Conservation (phyloP, 2,888 invertebrate species). For the Microctonus aethiopoides region DNA sequence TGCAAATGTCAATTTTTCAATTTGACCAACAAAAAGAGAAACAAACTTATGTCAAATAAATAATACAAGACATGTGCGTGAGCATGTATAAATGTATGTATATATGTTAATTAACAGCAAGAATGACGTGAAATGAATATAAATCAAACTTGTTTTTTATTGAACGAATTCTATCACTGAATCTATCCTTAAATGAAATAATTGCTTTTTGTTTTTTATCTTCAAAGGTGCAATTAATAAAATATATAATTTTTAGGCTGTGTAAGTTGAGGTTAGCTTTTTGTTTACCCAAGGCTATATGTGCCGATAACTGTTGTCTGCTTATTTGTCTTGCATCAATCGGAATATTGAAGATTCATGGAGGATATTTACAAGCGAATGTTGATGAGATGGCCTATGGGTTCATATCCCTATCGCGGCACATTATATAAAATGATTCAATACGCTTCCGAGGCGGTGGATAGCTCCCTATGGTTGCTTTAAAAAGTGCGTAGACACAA, state of each 20-base stretch:
- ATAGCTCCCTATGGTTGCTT: slow-evolving; percentile 86
- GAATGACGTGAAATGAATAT: neutral
- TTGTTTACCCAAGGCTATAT: neutral
- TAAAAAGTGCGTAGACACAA: slow-evolving; percentile 91
- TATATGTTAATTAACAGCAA: neutral
- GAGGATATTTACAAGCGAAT: slow-evolving; percentile 49
- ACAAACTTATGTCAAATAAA: neutral
- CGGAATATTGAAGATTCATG: slow-evolving; percentile 10
- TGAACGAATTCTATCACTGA: neutral
- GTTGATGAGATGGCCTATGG: slow-evolving; percentile 50
- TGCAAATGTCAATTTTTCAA: neutral
- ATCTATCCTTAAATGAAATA: neutral
- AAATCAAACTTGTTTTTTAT: neutral
- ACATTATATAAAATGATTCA: slow-evolving; percentile 74
- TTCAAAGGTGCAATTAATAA: neutral
- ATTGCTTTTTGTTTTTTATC: neutral
- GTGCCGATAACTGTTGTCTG: neutral
- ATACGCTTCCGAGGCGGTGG: slow-evolving; percentile 64
- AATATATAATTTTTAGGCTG: neutral
- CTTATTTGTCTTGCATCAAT: slow-evolving; percentile 17
- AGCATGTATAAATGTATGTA: no score
- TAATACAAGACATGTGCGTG: no score
- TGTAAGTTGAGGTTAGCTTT: neutral
- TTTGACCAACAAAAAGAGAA: neutral
- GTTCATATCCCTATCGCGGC: slow-evolving; percentile 83